phyloP scores from a whole-genome alignment of 2,888 invertebrate genomes.

The Hydrotaea diabolus region DNA sequence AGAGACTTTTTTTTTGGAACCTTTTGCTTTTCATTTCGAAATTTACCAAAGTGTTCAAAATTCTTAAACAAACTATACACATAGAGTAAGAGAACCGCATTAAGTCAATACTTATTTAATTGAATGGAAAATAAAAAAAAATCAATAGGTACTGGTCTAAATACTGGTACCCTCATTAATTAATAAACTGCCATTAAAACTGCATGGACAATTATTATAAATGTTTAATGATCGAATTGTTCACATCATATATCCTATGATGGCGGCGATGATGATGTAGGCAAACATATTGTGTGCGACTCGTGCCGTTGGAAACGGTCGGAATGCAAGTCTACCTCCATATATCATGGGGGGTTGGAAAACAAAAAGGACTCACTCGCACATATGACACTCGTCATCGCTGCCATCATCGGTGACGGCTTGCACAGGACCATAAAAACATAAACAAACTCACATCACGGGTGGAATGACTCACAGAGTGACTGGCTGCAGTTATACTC shows the following conservation, averaged over 20 bases:
- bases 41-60: too few species aligned
- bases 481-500: not conserved
- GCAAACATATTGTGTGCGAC: not conserved
- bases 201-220: slow-evolving; percentile 8
- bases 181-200: not conserved
- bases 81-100: too few species aligned
- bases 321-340: not conserved
- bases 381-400: too few species aligned
- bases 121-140: not conserved
- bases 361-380: not conserved
- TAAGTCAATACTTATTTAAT: not conserved
- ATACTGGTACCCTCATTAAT: slow-evolving; percentile 13
- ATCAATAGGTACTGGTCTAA: not conserved
- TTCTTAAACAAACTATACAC: too few species aligned
- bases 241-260: not conserved
- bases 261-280: not conserved
- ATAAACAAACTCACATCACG: slow-evolving; percentile 13
- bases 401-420: not conserved
- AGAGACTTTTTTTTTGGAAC: too few species aligned
- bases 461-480: not conserved
- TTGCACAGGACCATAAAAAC: slow-evolving; percentile 1
- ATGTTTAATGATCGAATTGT: slow-evolving; percentile 4
- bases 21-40: too few species aligned
- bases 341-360: not conserved
- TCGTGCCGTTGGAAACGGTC: slow-evolving; percentile 3